Evolutionary conservation across 2,797 vertebrate genomes (phyloP), one percentile per base, ranked within the genome.

Genomic region (Pipistrellus kuhlii): DNA sequence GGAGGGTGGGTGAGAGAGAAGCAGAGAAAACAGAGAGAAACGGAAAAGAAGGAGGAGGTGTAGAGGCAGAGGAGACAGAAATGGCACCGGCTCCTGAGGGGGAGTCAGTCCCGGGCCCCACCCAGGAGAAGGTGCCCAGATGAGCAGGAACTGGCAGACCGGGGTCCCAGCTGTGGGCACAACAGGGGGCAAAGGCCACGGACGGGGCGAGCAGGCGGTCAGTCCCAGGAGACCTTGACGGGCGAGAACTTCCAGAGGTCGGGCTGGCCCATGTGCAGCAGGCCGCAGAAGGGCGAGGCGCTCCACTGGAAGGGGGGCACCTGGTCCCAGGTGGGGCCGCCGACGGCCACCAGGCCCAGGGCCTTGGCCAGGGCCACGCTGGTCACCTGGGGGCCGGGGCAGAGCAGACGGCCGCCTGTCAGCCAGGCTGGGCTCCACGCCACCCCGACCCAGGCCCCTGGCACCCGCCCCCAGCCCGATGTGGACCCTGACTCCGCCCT

Each of bases 301-400:
- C 99, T 99, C 99, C 99, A 99, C 97, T 99, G 98, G 98, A 99
- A 99, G 0, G 99, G 98, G 0, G 99, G 99, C 12, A 99, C 97
- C 15, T 99, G 98, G 0, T 99, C 99, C 99, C 99, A 99, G 1
- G 99, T 98, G 0, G 99, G 99, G 2, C 99, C 99, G 0, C 98
- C 99, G 95, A 96, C 98, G 0, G 99, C 99, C 88, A 99, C 5
- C 96, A 99, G 98, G 82, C 98, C 94, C 0, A 99, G 98, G 20
- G 96, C 32, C 86, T 96, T 98, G 85, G 98, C 98, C 98, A 99
- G 98, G 14, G 95, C 87, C 0, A 86, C 98, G 25, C 99, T 99
- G 2, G 99, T 99, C 95, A 99, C 93, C 99, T 99, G 96, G 64
- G 77, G 53, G 32, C 14, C 53, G 2, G 44, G 44, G 6, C 21